Percentiles rank a stretch among this genome's conserved stretches.
phyloP scores from a whole-genome alignment of 30 jellyfish, hydroid and myxozoan species.

The Nemopilema nomurai region DNA sequence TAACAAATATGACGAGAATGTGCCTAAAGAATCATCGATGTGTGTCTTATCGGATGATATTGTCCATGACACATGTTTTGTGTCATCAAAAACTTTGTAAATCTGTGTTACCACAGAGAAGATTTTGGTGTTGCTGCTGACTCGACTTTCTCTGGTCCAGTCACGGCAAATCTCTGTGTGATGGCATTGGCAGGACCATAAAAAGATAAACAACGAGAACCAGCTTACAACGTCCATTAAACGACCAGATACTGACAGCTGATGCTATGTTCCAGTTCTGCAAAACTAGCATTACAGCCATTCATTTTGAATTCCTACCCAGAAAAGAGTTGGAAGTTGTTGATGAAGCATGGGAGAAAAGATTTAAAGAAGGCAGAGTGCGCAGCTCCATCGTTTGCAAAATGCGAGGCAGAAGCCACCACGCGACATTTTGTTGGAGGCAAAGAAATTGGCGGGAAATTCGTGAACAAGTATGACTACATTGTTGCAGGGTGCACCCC shows the following conservation, averaged over 20 bases:
- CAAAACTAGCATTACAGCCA: background rate
- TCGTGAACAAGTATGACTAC: no score
- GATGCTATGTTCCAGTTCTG: background rate
- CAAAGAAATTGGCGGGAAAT: no score
- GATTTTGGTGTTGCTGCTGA: slow-evolving; percentile 3
- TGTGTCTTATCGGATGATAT: background rate
- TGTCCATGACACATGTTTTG: background rate
- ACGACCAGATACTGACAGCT: background rate
- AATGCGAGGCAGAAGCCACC: no score
- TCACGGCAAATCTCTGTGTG: no score
- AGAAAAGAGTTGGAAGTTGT: background rate
- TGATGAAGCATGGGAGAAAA: background rate
- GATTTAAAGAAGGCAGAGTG: background rate
- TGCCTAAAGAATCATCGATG: background rate
- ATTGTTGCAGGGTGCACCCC: no score
- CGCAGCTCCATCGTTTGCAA: no score
- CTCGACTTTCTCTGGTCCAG: background rate
- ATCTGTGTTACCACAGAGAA: background rate
- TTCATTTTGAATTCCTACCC: background rate
- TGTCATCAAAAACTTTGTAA: no score
- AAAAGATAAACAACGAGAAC: background rate
- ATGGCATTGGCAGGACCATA: slow-evolving; percentile 1
- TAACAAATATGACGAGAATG: no score
- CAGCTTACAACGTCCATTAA: background rate
- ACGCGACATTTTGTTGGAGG: no score